Conservation (phyloP, 2,797 vertebrate species). For the Silurus aristotelis region DNA sequence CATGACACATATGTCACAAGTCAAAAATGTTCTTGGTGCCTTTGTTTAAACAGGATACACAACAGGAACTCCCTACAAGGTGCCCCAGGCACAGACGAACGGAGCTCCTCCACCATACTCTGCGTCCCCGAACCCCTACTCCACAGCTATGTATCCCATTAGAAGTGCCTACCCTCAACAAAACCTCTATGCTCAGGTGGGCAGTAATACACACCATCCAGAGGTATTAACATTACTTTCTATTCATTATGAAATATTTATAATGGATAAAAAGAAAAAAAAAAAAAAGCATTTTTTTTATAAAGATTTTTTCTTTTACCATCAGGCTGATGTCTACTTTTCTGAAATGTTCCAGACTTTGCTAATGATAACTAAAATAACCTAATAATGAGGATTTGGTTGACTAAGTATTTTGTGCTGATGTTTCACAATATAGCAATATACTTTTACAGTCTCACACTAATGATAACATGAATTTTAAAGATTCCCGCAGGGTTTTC, state of each 20-base stretch:
- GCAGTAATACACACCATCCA: conserved; percentile 16
- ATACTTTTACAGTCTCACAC: too few relatives aligned
- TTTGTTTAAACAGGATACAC: conserved; percentile 84
- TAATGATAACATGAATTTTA: too few relatives aligned
- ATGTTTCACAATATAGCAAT: too few relatives aligned
- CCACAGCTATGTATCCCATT: conserved; percentile 97
- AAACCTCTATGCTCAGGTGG: conserved; percentile 96
- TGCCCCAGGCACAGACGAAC: conserved; percentile 94
- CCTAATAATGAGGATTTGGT: too few relatives aligned
- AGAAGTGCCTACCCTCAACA: conserved; percentile 99
- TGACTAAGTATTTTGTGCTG: too few relatives aligned
- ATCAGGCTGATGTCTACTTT: too few relatives aligned
- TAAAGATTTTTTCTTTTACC: too few relatives aligned
- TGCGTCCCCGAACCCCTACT: conserved; percentile 92
- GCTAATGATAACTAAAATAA: too few relatives aligned
- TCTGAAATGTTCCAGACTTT: too few relatives aligned
- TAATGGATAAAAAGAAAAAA: neutral
- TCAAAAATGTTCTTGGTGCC: neutral
- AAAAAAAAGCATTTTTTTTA: neutral
- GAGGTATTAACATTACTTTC: neutral
- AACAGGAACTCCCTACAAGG: conserved; percentile 94
- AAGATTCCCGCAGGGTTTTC: too few relatives aligned
- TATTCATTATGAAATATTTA: neutral
- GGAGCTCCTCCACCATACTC: conserved; percentile 96
- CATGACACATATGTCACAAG: conserved; percentile 13